A percentile compares a stretch with the other conserved stretches of the same genome.
Conservation (phyloP, 2,797 vertebrate genomes). For the Etheostoma perlongum region DNA sequence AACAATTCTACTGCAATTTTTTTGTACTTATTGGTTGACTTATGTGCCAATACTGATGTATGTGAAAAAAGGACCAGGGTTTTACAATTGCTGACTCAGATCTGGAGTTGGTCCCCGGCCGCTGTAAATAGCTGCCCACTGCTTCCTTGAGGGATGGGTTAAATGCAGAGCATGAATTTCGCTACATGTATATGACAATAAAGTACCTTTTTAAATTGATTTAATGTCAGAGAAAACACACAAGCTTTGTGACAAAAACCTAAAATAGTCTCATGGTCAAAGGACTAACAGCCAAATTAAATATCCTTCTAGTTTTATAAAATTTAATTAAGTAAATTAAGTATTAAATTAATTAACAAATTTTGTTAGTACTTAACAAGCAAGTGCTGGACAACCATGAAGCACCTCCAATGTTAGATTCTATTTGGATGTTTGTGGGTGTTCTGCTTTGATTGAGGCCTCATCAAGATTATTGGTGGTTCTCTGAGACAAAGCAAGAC, state of each 20-base stretch:
- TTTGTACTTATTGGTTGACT: not conserved
- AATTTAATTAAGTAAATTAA: not conserved
- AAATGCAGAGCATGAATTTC: no score
- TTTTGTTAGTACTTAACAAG: no score
- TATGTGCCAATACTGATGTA: not conserved
- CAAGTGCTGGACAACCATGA: not conserved
- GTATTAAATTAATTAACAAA: no score
- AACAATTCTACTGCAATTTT: not conserved
- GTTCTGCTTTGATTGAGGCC: slow-evolving; percentile 71
- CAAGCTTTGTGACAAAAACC: no score
- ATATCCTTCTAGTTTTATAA: not conserved
- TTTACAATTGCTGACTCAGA: no score
- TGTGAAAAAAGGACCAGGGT: not conserved
- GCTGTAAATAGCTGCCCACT: no score
- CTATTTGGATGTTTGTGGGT: slow-evolving; percentile 48
- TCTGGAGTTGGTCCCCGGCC: no score
- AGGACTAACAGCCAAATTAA: not conserved
- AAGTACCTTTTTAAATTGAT: no score
- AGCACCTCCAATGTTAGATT: slow-evolving; percentile 5
- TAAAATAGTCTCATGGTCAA: not conserved
- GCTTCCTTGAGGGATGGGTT: no score
- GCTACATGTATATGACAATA: no score
- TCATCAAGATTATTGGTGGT: slow-evolving; percentile 77
- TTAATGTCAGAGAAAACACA: no score
- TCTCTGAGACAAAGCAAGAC: slow-evolving; percentile 80